Percentiles rank a stretch among this genome's conserved stretches.
Conservation (phyloP, 2,797 vertebrate species). For the Chelmon rostratus region DNA sequence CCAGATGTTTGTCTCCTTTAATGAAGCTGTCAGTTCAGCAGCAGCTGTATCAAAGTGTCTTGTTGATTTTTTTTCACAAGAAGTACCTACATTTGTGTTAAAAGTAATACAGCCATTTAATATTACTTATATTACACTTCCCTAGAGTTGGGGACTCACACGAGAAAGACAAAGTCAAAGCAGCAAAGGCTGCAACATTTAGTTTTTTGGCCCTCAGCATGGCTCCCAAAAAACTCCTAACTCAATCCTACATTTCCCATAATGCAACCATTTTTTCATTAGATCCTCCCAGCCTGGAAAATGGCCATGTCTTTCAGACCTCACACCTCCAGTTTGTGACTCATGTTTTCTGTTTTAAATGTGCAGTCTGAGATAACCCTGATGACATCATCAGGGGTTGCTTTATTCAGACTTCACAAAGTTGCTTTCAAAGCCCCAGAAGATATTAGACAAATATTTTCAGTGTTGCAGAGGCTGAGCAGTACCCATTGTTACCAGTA, state of each 20-base stretch:
- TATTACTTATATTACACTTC: not conserved
- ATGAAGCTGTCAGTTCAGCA: constrained; percentile 11
- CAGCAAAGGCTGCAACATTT: not conserved
- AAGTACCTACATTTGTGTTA: not conserved
- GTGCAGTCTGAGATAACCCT: constrained; percentile 8
- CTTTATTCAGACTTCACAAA: not conserved
- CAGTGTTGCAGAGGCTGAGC: not conserved
- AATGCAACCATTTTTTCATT: not conserved
- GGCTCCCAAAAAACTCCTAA: not conserved
- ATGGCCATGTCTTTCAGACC: constrained; percentile 4
- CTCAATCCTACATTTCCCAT: constrained; percentile 14
- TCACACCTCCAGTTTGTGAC: constrained; percentile 7
- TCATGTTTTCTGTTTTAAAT: constrained; percentile 24
- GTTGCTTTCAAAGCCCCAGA: not conserved
- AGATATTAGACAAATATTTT: not conserved
- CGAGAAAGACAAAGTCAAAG: not conserved
- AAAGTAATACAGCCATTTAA: not conserved
- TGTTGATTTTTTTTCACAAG: not conserved
- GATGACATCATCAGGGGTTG: constrained; percentile 4
- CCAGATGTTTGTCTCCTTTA: constrained; percentile 8
- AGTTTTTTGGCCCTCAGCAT: not conserved
- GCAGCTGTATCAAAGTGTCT: not conserved
- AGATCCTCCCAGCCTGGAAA: not conserved
- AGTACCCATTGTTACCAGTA: not conserved
- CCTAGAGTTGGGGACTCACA: not conserved